A percentile compares a stretch with the other conserved stretches of the same genome.
Evolutionary conservation across 2,797 vertebrate genomes (phyloP).

Genomic region (Chromobotia macracanthus): DNA sequence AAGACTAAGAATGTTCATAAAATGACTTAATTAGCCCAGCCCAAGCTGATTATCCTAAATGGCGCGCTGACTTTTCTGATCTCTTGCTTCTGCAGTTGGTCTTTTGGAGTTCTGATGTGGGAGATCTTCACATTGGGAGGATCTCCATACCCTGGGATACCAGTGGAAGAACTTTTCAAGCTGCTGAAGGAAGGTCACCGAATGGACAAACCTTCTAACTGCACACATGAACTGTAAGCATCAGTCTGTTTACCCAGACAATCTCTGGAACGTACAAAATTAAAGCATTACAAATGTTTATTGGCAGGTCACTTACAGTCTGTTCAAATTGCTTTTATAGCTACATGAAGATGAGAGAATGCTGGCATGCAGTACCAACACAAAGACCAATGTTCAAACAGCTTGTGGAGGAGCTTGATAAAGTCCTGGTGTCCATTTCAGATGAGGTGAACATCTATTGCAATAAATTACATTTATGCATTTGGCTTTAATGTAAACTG

Average conservation of each 20-base stretch:
- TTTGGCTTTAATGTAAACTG: neutral
- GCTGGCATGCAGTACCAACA: constrained; percentile 92
- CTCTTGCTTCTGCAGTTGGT: constrained; percentile 82
- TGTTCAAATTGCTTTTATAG: constrained; percentile 66
- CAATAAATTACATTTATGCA: neutral
- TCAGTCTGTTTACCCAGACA: neutral
- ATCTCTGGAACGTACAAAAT: neutral
- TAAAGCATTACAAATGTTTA: neutral
- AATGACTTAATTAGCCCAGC: constrained; percentile 29
- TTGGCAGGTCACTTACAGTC: neutral
- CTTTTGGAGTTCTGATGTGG: constrained; percentile 97
- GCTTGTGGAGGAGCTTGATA: constrained; percentile 93
- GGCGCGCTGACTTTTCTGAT: constrained; percentile 15
- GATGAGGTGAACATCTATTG: constrained; percentile 83
- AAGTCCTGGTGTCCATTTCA: constrained; percentile 87
- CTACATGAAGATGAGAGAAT: constrained; percentile 97
- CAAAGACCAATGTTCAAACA: constrained; percentile 98
- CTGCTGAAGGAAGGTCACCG: constrained; percentile 97
- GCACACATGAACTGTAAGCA: constrained; percentile 95
- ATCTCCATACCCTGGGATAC: constrained; percentile 95
- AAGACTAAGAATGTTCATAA: constrained; percentile 8
- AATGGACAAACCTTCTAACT: constrained; percentile 98
- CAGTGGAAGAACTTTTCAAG: constrained; percentile 96
- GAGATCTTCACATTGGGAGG: constrained; percentile 98
- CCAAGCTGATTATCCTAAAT: constrained; percentile 20